A percentile compares a stretch with the other conserved stretches of the same genome.
These are phyloP conservation scores for Diadema setosum DNA, from an alignment of 35 echinoderm and acorn worm species.

Conservation along the genomic window DNA sequence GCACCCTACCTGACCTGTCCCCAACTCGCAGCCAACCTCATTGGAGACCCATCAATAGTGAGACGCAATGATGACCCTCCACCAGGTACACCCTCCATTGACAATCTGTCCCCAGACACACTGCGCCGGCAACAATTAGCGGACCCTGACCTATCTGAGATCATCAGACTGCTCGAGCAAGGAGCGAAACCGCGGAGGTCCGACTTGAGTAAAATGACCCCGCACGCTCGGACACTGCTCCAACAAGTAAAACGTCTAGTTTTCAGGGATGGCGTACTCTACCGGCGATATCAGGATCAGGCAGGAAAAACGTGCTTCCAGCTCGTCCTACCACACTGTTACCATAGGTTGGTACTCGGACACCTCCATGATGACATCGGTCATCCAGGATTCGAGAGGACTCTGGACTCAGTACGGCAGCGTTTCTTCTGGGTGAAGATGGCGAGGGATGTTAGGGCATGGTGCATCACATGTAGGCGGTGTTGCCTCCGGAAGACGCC, in stretches of 20 bases:
- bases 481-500: constrained; percentile 11
- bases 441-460: neutral
- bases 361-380: constrained; percentile 7
- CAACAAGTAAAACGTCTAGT: neutral
- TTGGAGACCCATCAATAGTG: too few relatives aligned
- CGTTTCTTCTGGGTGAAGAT: constrained; percentile 9
- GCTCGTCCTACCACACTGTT: neutral
- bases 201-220: neutral
- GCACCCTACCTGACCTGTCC: neutral
- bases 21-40: neutral
- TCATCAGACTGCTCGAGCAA: neutral
- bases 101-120: neutral
- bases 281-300: neutral
- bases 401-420: neutral
- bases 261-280: neutral
- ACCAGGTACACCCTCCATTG: neutral
- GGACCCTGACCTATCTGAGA: neutral
- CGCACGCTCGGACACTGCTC: neutral
- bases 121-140: neutral
- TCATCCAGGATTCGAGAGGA: constrained; percentile 3
- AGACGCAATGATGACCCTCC: neutral
- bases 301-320: neutral
- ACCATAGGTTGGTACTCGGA: neutral
- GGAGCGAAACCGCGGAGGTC: neutral
- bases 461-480: neutral